These are phyloP conservation scores for Stegodyphus dumicola DNA, from an alignment of 1,140 invertebrate species.

Conservation along the genomic window DNA sequence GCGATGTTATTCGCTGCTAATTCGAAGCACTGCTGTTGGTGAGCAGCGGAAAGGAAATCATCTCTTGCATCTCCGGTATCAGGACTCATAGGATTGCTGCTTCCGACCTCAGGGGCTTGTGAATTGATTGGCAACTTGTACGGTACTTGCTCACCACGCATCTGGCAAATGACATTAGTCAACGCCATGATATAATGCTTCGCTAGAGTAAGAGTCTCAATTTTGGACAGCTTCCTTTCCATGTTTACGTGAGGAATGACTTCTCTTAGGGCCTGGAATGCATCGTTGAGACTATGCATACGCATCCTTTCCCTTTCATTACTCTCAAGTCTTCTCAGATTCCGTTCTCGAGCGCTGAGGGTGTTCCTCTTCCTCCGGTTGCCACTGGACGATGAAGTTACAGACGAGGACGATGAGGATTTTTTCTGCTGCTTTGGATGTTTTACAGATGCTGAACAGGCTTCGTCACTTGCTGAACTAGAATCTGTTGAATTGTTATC, in stretches of 20 bases:
- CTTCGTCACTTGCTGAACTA: conserved; percentile 41
- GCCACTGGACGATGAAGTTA: background rate
- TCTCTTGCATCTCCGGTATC: background rate
- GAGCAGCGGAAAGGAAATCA: background rate
- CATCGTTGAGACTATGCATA: conserved; percentile 90
- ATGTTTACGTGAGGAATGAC: conserved; percentile 89
- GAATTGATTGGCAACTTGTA: conserved; percentile 53
- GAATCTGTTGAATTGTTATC: conserved; percentile 51
- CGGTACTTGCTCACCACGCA: conserved; percentile 68
- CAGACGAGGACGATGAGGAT: background rate
- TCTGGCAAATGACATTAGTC: conserved; percentile 86
- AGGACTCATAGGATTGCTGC: background rate
- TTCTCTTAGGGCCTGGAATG: conserved; percentile 86
- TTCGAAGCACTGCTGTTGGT: background rate
- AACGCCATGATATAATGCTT: conserved; percentile 92
- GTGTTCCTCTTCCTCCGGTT: conserved; percentile 65
- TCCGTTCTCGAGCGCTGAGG: conserved; percentile 81
- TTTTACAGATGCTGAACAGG: background rate
- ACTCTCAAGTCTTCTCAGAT: conserved; percentile 83
- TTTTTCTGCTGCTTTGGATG: conserved; percentile 41
- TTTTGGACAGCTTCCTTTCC: conserved; percentile 84
- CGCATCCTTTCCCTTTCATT: conserved; percentile 88
- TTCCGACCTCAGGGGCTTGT: background rate
- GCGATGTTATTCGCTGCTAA: background rate
- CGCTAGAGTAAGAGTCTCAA: conserved; percentile 86